Conservation (phyloP, 2,797 vertebrate genomes). For the Myiothlypis chrysogaster region DNA sequence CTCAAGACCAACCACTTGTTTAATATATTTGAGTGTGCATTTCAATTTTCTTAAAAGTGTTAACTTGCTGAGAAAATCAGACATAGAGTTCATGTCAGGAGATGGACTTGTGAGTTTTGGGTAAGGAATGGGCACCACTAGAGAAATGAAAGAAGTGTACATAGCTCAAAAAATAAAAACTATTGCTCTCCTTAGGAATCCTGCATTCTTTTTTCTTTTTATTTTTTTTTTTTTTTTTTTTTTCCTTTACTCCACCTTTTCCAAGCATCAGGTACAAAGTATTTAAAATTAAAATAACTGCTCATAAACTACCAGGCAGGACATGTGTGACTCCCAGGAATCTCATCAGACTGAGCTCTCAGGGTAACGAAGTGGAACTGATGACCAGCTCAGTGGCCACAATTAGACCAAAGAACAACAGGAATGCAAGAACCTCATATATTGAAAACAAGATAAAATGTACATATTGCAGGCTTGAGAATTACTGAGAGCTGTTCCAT, state of each 20-base stretch:
- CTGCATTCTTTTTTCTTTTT: neutral
- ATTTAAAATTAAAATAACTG: neutral
- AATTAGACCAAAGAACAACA: constrained; percentile 34
- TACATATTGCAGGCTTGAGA: neutral
- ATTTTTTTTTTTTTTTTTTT: neutral
- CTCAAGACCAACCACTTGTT: neutral
- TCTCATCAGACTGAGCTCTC: neutral
- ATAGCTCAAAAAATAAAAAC: neutral
- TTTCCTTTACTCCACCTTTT: neutral
- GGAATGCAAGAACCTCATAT: neutral
- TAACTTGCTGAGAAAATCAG: neutral
- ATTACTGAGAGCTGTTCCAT: neutral
- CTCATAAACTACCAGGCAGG: neutral
- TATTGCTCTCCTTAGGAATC: neutral
- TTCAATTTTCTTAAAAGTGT: neutral
- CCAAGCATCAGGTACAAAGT: neutral
- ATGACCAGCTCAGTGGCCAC: constrained; percentile 4
- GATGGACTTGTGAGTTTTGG: neutral
- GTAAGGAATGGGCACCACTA: neutral
- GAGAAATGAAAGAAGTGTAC: neutral
- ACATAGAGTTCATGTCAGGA: neutral
- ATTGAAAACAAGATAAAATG: neutral
- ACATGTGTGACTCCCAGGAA: neutral
- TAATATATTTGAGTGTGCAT: neutral
- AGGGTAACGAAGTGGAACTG: constrained; percentile 23